Percentiles rank a stretch among this genome's conserved stretches.
Evolutionary conservation across 2,888 invertebrate species (phyloP).

Genomic region (Cryptocephalus primarius): DNA sequence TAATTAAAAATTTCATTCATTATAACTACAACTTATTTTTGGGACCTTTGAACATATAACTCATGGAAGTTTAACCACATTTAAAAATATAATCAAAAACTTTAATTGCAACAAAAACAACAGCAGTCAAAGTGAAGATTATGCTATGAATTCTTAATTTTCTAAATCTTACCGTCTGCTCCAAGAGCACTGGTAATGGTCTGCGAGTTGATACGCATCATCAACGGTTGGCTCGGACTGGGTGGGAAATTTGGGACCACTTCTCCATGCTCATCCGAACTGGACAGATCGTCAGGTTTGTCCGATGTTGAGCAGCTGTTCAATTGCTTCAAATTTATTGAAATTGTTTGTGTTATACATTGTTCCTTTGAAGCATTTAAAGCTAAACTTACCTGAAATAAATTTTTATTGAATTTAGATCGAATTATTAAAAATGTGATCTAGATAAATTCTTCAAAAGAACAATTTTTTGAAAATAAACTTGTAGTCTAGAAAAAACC

Average conservation of each 20-base stretch:
- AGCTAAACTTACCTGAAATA: constrained; percentile 24
- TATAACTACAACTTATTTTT: too few species aligned
- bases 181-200: constrained; percentile 45
- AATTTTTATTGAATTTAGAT: not conserved
- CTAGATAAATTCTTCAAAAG: too few species aligned
- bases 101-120: too few species aligned
- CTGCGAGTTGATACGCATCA: constrained; percentile 47
- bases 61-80: too few species aligned
- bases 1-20: too few species aligned
- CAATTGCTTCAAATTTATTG: constrained; percentile 62
- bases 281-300: constrained; percentile 23
- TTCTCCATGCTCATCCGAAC: constrained; percentile 37
- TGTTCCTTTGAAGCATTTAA: constrained; percentile 46
- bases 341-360: constrained; percentile 62
- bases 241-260: constrained; percentile 43
- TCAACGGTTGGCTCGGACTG: constrained; percentile 38
- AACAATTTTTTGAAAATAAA: too few species aligned
- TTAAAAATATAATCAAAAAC: too few species aligned
- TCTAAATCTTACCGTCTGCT: constrained; percentile 35
- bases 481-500: too few species aligned
- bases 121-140: too few species aligned
- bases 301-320: constrained; percentile 54
- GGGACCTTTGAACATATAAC: too few species aligned
- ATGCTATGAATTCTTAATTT: constrained; percentile 2
- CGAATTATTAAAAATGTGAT: not conserved